These are phyloP conservation scores for Campaea margaritaria DNA, from an alignment of 2,888 invertebrate species.

Conservation along the genomic window DNA sequence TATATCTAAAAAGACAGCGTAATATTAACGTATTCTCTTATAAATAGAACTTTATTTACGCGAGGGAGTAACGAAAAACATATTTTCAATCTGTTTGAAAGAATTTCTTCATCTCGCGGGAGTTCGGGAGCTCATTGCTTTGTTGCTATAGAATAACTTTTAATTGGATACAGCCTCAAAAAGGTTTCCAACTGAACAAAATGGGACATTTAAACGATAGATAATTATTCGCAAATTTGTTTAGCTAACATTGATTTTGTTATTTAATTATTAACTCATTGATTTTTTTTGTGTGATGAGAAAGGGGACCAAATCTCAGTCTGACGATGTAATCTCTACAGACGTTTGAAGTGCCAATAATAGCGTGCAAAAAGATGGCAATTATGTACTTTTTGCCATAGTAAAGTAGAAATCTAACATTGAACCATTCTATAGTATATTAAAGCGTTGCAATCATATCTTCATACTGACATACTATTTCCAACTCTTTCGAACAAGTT, in stretches of 20 bases:
- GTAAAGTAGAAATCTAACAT: too few relatives aligned
- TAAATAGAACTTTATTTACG: slow-evolving; percentile 2
- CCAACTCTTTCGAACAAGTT: slow-evolving; percentile 4
- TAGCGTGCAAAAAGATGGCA: too few relatives aligned
- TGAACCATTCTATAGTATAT: too few relatives aligned
- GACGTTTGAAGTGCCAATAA: too few relatives aligned
- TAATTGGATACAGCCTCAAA: slow-evolving; percentile 39
- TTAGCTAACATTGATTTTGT: too few relatives aligned
- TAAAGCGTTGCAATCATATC: background rate
- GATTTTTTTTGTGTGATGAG: background rate
- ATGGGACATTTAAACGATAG: background rate
- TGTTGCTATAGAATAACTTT: slow-evolving; percentile 33
- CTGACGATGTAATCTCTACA: background rate
- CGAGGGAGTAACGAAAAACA: slow-evolving; percentile 23
- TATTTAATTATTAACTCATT: too few relatives aligned
- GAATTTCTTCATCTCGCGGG: slow-evolving; percentile 24
- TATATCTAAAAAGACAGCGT: too few relatives aligned
- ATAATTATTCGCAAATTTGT: background rate
- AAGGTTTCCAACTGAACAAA: slow-evolving; percentile 5
- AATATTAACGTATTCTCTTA: background rate
- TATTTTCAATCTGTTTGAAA: slow-evolving; percentile 35
- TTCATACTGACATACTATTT: background rate
- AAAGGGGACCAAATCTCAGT: background rate
- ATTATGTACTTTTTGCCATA: too few relatives aligned
- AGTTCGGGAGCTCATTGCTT: slow-evolving; percentile 26